Percentiles rank a stretch among this genome's conserved stretches.
Evolutionary conservation across 2,113 vertebrate genomes (phyloP).

Genomic region (Gnathonemus longibarbis): DNA sequence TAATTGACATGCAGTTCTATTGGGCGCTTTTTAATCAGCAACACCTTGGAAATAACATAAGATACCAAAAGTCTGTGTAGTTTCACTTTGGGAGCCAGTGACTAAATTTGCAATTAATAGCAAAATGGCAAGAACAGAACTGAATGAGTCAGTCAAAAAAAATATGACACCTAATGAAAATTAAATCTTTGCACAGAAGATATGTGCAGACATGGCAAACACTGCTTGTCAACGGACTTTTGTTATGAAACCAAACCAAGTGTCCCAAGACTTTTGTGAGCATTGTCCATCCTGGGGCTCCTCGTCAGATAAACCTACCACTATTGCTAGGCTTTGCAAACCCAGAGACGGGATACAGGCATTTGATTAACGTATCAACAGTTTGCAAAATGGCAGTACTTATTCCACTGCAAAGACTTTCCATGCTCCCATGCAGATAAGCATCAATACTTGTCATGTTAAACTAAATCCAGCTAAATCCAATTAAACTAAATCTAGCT

Average conservation of each 20-base stretch:
- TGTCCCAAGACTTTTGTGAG: not conserved
- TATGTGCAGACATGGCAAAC: not conserved
- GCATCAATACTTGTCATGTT: not conserved
- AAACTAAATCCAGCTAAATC: no score
- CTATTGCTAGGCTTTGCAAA: not conserved
- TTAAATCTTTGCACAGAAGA: not conserved
- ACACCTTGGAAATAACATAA: not conserved
- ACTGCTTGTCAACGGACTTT: no score
- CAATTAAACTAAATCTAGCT: not conserved
- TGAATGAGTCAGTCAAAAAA: not conserved
- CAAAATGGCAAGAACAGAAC: not conserved
- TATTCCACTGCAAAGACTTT: not conserved
- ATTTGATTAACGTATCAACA: not conserved
- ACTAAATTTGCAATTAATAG: not conserved
- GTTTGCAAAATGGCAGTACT: not conserved
- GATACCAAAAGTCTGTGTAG: not conserved
- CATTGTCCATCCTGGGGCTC: not conserved
- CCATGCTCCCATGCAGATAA: not conserved
- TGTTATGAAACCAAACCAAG: no score
- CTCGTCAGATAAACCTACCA: not conserved
- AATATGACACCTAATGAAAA: not conserved
- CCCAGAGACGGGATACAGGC: not conserved
- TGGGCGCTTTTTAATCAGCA: not conserved
- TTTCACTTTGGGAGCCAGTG: not conserved
- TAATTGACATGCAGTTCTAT: not conserved